Percentiles rank a stretch among this genome's conserved stretches.
These are phyloP conservation scores for Mythimna impura DNA, from an alignment of 2,888 invertebrate species.

Conservation along the genomic window DNA sequence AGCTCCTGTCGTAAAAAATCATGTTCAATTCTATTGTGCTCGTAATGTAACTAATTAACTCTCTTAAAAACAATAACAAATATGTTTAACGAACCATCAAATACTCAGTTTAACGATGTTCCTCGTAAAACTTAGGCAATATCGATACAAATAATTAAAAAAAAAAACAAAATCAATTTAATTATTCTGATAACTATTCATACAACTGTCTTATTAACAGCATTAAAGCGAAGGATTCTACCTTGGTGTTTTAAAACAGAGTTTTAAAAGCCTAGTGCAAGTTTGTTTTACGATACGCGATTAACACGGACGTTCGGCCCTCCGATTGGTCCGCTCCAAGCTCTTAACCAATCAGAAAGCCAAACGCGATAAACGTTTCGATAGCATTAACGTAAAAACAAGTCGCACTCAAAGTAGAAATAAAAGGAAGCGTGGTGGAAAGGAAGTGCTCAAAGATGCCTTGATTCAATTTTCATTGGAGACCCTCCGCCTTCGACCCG, in stretches of 20 bases:
- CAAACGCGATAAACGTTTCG: no score
- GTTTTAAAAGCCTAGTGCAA: no score
- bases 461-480: conserved; percentile 15
- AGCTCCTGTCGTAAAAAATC: background rate
- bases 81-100: background rate
- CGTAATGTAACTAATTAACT: background rate
- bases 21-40: background rate
- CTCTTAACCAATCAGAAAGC: background rate
- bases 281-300: no score
- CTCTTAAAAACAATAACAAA: conserved; percentile 4
- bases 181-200: background rate
- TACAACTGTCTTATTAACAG: background rate
- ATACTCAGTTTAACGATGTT: conserved; percentile 1
- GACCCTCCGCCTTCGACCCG: conserved; percentile 32
- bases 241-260: no score
- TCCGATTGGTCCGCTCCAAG: no score
- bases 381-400: no score
- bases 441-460: conserved; percentile 1
- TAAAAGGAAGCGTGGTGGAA: background rate
- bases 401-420: background rate
- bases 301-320: no score
- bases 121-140: background rate
- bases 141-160: background rate
- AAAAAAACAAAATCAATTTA: background rate
- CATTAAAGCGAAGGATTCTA: background rate